These are phyloP conservation scores for Camponotus fellah DNA, from an alignment of 2,888 invertebrate genomes.

Conservation along the genomic window DNA sequence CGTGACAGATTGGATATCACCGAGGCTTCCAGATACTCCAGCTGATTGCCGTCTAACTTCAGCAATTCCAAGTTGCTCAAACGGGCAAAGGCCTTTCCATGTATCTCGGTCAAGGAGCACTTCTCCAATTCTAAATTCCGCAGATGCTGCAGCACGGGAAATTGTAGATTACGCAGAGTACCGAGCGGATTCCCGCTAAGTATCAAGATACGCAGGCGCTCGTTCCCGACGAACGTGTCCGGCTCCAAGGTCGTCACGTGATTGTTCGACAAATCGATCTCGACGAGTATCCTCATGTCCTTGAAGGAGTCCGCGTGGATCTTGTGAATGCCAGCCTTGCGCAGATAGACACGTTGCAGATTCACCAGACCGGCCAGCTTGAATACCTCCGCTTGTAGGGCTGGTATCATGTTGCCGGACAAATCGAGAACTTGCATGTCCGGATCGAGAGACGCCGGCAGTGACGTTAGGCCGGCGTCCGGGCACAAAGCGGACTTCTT, in stretches of 20 bases:
- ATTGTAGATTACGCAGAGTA: conserved; percentile 91
- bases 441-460: conserved; percentile 91
- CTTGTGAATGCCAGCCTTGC: conserved; percentile 91
- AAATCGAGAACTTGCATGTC: conserved; percentile 95
- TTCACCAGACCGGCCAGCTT: conserved; percentile 93
- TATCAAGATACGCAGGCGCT: conserved; percentile 92
- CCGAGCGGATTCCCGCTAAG: conserved; percentile 94
- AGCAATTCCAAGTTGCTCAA: conserved; percentile 91
- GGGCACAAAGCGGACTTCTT: conserved; percentile 96
- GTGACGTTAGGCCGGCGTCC: conserved; percentile 92
- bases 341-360: conserved; percentile 93
- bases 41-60: conserved; percentile 93
- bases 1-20: conserved; percentile 91
- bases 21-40: conserved; percentile 90
- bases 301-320: conserved; percentile 95
- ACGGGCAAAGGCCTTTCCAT: conserved; percentile 92
- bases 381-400: conserved; percentile 93
- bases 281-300: conserved; percentile 94
- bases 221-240: conserved; percentile 94
- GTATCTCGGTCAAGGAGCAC: conserved; percentile 92
- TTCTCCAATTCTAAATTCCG: conserved; percentile 93
- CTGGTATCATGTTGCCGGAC: conserved; percentile 92
- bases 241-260: conserved; percentile 91
- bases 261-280: conserved; percentile 95
- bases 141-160: conserved; percentile 93